Evolutionary conservation across 2,113 vertebrate species (phyloP), one percentile per base, ranked within the genome.

Genomic region (Zosterops lateralis): DNA sequence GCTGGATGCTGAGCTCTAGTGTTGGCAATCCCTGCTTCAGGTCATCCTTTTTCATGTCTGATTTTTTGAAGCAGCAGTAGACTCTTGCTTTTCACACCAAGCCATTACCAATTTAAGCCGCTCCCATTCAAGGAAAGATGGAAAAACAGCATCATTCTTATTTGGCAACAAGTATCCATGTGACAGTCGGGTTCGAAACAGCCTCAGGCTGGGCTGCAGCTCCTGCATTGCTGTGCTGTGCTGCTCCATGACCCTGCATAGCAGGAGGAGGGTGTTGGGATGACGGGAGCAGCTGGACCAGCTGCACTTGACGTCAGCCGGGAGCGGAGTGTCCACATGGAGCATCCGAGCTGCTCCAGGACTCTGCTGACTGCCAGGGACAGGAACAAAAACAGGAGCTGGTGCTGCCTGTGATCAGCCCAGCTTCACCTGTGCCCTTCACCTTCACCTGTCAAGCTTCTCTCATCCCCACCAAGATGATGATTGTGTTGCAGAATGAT

Each of bases 171-270:
- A 85, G 42, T 0, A 3, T 62, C 32, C 74, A 36, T 9, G 38
- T 53, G 79, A 66, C 42, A 54, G 17, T 7, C 44, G 2, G 31
- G 47, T 62, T 85, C 18, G 29, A 3, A 24, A 21, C 1, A 3
- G 61, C 3, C 16, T 29, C 66, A 18, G 70, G 71, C 79, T 29
- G 12, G 34, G 4, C 48, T 26, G 64, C 47, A 74, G 56, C 71
- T 96, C 84, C 82, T 61, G 6, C 84, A 2, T 21, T 0, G 12
- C 40, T 8, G 34, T 24, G 68, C 15, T 32, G 66, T 19, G 67
- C 91, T 70, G 89, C 80, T 91, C 77, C 81, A 82, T 92, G 81
- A 92, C 93, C 89, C 94, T 87, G 91, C 84, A 65, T 75, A 96
- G 91, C 1, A 92, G 93, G 34, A 91, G 84, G 38, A 95, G 76